Conservation (phyloP, 2,888 invertebrate species). For the Phyllotreta striolata region DNA sequence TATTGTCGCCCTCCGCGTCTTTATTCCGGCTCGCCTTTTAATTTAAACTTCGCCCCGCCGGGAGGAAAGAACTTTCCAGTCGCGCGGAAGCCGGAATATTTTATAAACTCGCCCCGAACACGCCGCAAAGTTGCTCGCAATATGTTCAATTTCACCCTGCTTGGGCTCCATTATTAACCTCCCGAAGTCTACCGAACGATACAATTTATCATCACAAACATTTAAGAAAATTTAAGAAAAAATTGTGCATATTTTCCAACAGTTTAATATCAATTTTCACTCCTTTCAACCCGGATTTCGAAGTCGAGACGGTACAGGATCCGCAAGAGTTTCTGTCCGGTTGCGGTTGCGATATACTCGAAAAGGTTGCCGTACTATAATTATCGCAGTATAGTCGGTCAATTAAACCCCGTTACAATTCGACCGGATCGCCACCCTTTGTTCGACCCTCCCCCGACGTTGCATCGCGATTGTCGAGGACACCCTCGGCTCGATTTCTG, state of each 20-base stretch:
- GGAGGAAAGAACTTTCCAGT: conserved; percentile 29
- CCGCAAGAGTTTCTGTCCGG: background rate
- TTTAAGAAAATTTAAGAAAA: too few relatives aligned
- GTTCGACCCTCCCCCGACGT: conserved; percentile 39
- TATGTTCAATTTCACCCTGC: too few relatives aligned
- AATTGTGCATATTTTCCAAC: too few relatives aligned
- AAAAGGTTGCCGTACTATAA: conserved; percentile 51
- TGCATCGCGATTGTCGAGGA: background rate
- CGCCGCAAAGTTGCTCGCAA: conserved; percentile 26
- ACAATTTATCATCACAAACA: too few relatives aligned
- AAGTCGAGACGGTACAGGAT: too few relatives aligned
- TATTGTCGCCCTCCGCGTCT: conserved; percentile 51
- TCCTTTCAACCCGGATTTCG: too few relatives aligned
- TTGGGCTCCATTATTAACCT: too few relatives aligned
- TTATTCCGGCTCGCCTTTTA: conserved; percentile 52
- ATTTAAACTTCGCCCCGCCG: conserved; percentile 47
- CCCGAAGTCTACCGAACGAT: too few relatives aligned
- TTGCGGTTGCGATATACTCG: conserved; percentile 32
- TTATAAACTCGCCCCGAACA: conserved; percentile 43
- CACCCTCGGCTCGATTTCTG: conserved; percentile 33
- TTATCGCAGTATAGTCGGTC: conserved; percentile 51
- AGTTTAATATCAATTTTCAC: too few relatives aligned
- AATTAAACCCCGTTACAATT: conserved; percentile 52
- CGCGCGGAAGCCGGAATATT: conserved; percentile 44
- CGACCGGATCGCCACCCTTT: conserved; percentile 48